Percentiles rank a stretch among this genome's conserved stretches.
phyloP scores from a whole-genome alignment of 2,888 invertebrate genomes.

The Marasmarcha lunaedactyla region DNA sequence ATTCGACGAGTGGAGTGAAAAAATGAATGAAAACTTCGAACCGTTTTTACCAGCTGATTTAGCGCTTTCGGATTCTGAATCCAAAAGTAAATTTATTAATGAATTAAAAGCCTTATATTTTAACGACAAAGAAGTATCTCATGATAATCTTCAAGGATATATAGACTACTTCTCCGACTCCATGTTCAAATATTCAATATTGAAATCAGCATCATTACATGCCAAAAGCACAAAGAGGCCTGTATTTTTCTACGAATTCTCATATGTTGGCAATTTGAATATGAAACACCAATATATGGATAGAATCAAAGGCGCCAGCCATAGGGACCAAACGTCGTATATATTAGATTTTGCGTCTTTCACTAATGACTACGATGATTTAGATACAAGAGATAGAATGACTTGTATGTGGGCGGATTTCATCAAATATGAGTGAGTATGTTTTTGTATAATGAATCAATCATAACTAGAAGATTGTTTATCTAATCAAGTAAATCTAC shows the following conservation, averaged over 20 bases:
- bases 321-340: conserved; percentile 53
- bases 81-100: conserved; percentile 26
- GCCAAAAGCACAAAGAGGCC: conserved; percentile 26
- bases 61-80: conserved; percentile 26
- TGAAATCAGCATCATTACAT: conserved; percentile 46
- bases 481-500: no score
- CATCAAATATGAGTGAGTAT: conserved; percentile 45
- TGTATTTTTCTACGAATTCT: conserved; percentile 48
- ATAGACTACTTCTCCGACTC: conserved; percentile 53
- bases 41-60: conserved; percentile 51
- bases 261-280: conserved; percentile 43
- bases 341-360: conserved; percentile 42
- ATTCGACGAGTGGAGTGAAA: conserved; percentile 40
- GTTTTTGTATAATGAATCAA: no score
- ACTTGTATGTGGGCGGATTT: conserved; percentile 56
- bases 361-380: conserved; percentile 35
- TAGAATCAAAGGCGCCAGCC: conserved; percentile 46
- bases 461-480: no score
- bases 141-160: conserved; percentile 32
- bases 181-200: conserved; percentile 50
- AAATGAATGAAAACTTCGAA: conserved; percentile 47
- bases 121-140: conserved; percentile 30
- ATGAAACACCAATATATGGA: conserved; percentile 44
- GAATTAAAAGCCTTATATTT: conserved; percentile 41
- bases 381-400: conserved; percentile 45